Evolutionary conservation across 2,797 vertebrate genomes (phyloP).

Genomic region (Eulemur albifrons): DNA sequence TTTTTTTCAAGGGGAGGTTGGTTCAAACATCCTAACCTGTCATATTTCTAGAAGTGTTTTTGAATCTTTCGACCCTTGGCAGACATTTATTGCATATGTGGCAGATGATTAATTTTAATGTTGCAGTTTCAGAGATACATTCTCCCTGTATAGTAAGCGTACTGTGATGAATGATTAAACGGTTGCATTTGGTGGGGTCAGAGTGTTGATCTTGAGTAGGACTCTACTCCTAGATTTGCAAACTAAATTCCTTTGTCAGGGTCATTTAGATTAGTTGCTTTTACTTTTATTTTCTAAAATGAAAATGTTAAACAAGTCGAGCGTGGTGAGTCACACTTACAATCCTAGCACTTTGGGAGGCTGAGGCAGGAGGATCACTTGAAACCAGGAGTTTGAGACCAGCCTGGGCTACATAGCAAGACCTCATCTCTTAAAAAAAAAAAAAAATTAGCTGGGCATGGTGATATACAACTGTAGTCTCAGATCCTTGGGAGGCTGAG

Average conservation of each 20-base stretch:
- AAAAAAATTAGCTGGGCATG: neutral
- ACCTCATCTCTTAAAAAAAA: neutral
- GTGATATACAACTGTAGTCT: neutral
- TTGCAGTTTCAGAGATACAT: neutral
- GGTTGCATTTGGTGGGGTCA: neutral
- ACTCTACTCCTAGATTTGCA: neutral
- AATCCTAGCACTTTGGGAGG: neutral
- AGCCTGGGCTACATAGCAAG: neutral
- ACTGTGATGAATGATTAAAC: neutral
- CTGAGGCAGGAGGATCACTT: neutral
- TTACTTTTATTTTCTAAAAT: conserved; percentile 45
- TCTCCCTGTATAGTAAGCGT: neutral
- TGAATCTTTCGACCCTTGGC: neutral
- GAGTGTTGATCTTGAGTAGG: neutral
- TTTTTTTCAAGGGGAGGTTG: neutral
- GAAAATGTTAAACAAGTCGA: neutral
- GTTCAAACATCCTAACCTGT: neutral
- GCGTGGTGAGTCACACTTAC: neutral
- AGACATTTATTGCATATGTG: conserved; percentile 31
- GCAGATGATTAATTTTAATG: conserved; percentile 14
- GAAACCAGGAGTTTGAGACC: neutral
- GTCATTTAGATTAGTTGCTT: conserved; percentile 38
- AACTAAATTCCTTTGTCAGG: neutral
- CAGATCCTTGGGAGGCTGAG: neutral
- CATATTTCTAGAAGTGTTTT: neutral